phyloP scores from a whole-genome alignment of 1,140 invertebrate species.

The Brachionus calyciflorus region DNA sequence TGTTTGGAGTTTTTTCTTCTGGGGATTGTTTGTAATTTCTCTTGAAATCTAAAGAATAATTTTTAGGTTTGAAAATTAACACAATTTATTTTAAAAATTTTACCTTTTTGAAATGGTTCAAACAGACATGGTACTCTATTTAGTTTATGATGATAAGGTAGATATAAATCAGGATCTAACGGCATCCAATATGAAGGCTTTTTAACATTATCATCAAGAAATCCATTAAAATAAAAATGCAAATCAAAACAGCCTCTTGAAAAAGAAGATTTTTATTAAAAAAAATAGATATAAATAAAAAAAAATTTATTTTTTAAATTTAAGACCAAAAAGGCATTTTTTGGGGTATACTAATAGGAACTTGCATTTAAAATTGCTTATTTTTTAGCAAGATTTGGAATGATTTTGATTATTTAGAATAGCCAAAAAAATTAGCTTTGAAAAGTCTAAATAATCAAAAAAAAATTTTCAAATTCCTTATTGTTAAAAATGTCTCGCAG shows the following conservation, averaged over 20 bases:
- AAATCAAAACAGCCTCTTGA: background rate
- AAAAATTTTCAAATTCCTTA: too few relatives aligned
- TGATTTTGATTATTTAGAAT: too few relatives aligned
- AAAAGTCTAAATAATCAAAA: too few relatives aligned
- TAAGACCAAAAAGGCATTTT: too few relatives aligned
- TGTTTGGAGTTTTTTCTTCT: too few relatives aligned
- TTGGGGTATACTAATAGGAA: too few relatives aligned
- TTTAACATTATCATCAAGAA: background rate
- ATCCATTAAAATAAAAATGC: background rate
- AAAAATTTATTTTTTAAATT: background rate
- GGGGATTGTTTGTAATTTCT: too few relatives aligned
- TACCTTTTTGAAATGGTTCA: background rate
- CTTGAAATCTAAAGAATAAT: too few relatives aligned
- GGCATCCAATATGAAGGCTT: slow-evolving; percentile 33
- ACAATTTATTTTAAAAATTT: background rate
- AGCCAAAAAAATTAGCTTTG: too few relatives aligned
- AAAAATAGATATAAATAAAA: background rate
- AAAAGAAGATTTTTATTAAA: background rate
- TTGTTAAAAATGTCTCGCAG: too few relatives aligned
- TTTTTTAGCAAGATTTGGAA: too few relatives aligned
- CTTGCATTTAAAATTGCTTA: too few relatives aligned
- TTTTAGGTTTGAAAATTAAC: background rate
- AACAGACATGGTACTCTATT: slow-evolving; percentile 19
- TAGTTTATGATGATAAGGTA: slow-evolving; percentile 27
- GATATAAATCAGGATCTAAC: background rate